Base-by-base conservation (phyloP, 2,113 vertebrate species). In the Murina feae region DNA sequence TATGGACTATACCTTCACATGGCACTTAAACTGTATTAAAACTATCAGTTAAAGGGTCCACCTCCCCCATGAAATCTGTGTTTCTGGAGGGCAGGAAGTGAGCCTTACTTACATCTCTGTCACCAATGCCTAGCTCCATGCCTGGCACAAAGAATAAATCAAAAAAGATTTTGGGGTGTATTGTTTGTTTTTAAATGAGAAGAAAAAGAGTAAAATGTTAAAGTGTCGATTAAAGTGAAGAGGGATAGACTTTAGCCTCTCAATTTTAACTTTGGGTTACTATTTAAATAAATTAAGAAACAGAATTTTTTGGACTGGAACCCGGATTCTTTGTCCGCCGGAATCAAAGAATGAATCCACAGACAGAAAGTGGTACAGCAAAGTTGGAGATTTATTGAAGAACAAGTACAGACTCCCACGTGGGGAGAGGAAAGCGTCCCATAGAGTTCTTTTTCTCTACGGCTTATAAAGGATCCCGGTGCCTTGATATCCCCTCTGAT, bases 91-190 rank as follows among this genome's bases (percentile, higher is more conserved):
- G 39, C 11, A 42, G 37, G 37, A 93, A 89, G 21, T 83, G 44
- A 85, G 12, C 44, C 44, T 83, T 85, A 74, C 8, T 80, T 58
- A 55, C 32, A 66, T 66, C 5, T 18, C 37, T 87, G 39, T 90
- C 25, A 25, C 55, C 60, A 86, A 1, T 82, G 47, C 63, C 35
- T 82, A 66, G 25, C n/a, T 91, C 11, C 25, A 65, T 65, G 44
- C 39, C 83, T 91, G 68, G 60, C 84, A 91, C 74, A 93, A 89
- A 93, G 44, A 66, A 69, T 51, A 76, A 86, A 49, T 69, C 20
- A 35, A 66, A n/a, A 47, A 81, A 58, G 10, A 2, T 68, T 47
- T 80, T 63, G 13, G 1, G 28, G 9, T 75, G 4, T 47, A n/a
- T 75, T 85, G 14, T 32, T 39, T 71, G 9, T 53, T 37, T 93